phyloP scores from a whole-genome alignment of 1,140 invertebrate genomes.

The Macrosteles quadrilineatus region DNA sequence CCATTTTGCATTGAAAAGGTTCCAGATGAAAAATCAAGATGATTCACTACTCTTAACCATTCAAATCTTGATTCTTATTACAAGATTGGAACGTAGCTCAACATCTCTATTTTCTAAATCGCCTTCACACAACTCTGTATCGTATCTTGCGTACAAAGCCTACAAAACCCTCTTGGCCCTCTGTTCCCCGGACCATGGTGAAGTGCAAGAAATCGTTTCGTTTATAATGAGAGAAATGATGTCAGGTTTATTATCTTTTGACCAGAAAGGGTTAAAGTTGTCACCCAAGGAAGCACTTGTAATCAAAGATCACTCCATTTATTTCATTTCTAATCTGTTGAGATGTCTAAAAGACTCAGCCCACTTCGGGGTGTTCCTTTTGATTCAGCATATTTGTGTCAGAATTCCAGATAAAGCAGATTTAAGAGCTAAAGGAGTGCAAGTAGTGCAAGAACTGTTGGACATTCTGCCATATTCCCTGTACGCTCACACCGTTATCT shows the following conservation, averaged over 20 bases:
- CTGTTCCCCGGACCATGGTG: slow-evolving; percentile 54
- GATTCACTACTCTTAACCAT: slow-evolving; percentile 55
- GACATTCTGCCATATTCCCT: slow-evolving; percentile 48
- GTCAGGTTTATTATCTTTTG: slow-evolving; percentile 52
- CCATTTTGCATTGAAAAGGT: slow-evolving; percentile 51
- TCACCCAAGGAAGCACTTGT: slow-evolving; percentile 49
- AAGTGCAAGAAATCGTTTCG: slow-evolving; percentile 50
- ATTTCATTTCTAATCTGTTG: slow-evolving; percentile 56
- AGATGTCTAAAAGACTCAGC: slow-evolving; percentile 48
- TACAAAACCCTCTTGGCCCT: slow-evolving; percentile 53
- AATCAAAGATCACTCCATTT: slow-evolving; percentile 54
- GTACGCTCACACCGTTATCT: slow-evolving; percentile 52
- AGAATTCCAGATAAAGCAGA: slow-evolving; percentile 61
- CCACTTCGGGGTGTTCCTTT: slow-evolving; percentile 49
- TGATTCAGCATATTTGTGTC: slow-evolving; percentile 61
- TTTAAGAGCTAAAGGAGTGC: slow-evolving; percentile 56
- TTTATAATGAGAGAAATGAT: slow-evolving; percentile 56
- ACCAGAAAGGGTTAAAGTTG: slow-evolving; percentile 47
- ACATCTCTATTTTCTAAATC: slow-evolving; percentile 40
- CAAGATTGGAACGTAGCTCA: slow-evolving; percentile 52
- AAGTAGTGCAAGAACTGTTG: slow-evolving; percentile 55
- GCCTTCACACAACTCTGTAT: slow-evolving; percentile 41
- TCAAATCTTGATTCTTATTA: slow-evolving; percentile 53
- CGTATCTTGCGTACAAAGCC: slow-evolving; percentile 52
- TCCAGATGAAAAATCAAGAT: slow-evolving; percentile 53